phyloP scores from a whole-genome alignment of 2,797 vertebrate genomes.

The Spinus pinus region DNA sequence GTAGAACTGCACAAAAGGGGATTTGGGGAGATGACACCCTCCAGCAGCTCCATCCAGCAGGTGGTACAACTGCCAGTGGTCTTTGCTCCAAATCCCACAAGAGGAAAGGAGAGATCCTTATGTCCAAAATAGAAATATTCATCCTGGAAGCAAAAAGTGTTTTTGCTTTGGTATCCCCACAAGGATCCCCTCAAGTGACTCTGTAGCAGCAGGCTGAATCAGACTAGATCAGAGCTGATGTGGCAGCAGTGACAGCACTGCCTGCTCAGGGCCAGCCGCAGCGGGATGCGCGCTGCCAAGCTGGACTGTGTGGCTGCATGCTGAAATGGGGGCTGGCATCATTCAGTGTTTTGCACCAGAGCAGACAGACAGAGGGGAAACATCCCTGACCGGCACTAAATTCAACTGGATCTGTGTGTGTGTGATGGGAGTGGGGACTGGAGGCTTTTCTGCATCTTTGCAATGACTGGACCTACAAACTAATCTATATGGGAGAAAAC shows the following conservation, averaged over 20 bases:
- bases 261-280: neutral
- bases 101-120: neutral
- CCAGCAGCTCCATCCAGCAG: constrained; percentile 9
- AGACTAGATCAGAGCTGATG: constrained; percentile 46
- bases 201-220: constrained; percentile 41
- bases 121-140: constrained; percentile 22
- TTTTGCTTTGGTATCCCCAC: constrained; percentile 19
- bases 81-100: neutral
- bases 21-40: neutral
- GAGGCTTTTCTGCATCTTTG: neutral
- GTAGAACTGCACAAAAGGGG: neutral
- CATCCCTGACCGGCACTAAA: neutral
- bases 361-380: neutral
- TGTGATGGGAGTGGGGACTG: neutral
- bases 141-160: neutral
- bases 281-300: neutral
- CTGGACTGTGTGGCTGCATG: neutral
- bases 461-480: neutral
- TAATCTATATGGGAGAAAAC: neutral
- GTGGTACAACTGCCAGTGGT: neutral
- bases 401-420: neutral
- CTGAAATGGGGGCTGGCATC: neutral
- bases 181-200: constrained; percentile 19
- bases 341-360: neutral
- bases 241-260: constrained; percentile 3